Evolutionary conservation across 2,113 vertebrate genomes (phyloP).

Genomic region (Emydocephalus ijimae): DNA sequence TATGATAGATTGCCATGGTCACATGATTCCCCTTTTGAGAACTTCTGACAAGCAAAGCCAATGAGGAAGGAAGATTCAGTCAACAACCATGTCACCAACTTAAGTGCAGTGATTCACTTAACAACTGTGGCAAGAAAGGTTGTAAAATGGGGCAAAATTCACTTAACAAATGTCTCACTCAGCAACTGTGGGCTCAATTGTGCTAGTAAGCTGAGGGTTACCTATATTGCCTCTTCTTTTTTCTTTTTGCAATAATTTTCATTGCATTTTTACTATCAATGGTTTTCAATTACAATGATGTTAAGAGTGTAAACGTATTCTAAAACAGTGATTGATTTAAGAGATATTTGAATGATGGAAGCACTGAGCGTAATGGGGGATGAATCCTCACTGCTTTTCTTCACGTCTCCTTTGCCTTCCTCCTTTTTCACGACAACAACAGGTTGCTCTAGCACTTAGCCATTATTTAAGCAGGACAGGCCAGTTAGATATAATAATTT

Average conservation of each 20-base stretch:
- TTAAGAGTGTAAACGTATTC: background rate
- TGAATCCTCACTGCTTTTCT: slow-evolving; percentile 25
- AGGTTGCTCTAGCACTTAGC: slow-evolving; percentile 55
- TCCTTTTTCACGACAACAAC: background rate
- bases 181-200: too few species aligned
- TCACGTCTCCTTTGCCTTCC: background rate
- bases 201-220: too few species aligned
- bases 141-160: background rate
- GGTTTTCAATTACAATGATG: background rate
- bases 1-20: too few species aligned
- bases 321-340: background rate
- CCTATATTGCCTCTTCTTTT: background rate
- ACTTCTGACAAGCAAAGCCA: too few species aligned
- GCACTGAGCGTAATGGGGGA: slow-evolving; percentile 38
- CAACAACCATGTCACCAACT: too few species aligned
- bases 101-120: too few species aligned
- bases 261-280: too few species aligned
- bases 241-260: background rate
- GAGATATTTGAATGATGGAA: slow-evolving; percentile 53
- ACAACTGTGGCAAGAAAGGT: background rate
- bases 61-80: too few species aligned
- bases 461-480: slow-evolving; percentile 56
- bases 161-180: too few species aligned
- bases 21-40: too few species aligned
- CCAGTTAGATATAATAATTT: slow-evolving; percentile 65